Base-by-base conservation (phyloP, 2,888 invertebrate genomes). In the Sesia bembeciformis region DNA sequence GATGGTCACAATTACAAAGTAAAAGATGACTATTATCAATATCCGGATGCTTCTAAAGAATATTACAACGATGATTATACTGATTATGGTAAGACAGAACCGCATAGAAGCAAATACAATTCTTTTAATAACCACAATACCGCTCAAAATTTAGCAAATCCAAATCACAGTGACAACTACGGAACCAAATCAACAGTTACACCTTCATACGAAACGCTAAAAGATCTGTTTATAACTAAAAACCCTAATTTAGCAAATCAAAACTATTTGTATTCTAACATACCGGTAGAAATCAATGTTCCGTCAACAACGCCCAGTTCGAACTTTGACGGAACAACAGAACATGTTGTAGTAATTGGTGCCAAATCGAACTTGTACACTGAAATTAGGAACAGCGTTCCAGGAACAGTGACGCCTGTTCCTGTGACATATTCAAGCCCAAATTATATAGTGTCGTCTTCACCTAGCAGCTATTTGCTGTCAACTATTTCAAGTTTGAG, bases 401-500 rank as follows among this genome's bases (percentile, higher is more conserved):
- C 59, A 3, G 39, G 59, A 51, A 23, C 60, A 39, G 67, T 66
- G 4, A 66, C 69, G 0, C 60, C 66, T 4, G 58, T 62, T 49
- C 66, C 65, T 4, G 55, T 56, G 49, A 46, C 52, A 40, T 56
- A 54, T 49, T 39, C 52, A 1, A 40, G 43, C 6, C 46, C 54
- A 39, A 43, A 40, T 42, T n/a, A 50, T 0, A 40, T 54, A 38
- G 55, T 56, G 3, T 53, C 60, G 7, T 61, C 53, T 23, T 51
- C 55, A 4, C 57, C 57, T 5, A 56, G 58, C 40, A 56, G 57
- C 53, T 86, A 82, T 58, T 68, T 85, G 53, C 66, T 74, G 0
- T 82, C 84, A 0, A 83, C 86, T 0, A 78, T 87, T 42, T 68
- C 77, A 0, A 78, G 70, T 67, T 72, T 85, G 40, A 79, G 72